Conservation (phyloP, 2,113 vertebrate species). For the Dolichotis patagonum region DNA sequence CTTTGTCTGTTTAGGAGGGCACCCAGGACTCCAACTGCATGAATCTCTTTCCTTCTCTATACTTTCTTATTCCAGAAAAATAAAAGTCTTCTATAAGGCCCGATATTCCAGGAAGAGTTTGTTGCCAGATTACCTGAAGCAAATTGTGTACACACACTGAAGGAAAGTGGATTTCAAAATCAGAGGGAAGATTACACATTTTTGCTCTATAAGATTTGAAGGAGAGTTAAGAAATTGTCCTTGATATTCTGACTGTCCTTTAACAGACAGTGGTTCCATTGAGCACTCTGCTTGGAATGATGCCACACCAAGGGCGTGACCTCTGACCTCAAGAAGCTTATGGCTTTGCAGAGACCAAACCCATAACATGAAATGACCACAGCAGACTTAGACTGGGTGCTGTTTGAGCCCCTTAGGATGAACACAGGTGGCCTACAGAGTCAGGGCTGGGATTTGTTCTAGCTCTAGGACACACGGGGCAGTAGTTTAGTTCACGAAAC, state of each 20-base stretch:
- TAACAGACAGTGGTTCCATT: not conserved
- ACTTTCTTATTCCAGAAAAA: not conserved
- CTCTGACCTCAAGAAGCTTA: not conserved
- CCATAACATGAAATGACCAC: not conserved
- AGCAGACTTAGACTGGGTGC: not conserved
- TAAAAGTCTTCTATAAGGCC: not conserved
- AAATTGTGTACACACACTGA: not conserved
- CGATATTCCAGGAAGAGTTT: not conserved
- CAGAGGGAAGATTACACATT: not conserved
- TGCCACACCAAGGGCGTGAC: not conserved
- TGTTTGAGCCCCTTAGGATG: not conserved
- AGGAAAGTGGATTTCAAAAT: conserved; percentile 5
- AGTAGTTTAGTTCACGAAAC: not conserved
- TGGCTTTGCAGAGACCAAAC: not conserved
- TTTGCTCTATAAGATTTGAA: not conserved
- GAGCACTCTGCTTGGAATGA: not conserved
- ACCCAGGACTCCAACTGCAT: not conserved
- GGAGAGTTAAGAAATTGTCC: not conserved
- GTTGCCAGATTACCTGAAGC: conserved; percentile 38
- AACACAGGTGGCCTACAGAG: not conserved
- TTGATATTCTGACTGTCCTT: not conserved
- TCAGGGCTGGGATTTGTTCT: not conserved
- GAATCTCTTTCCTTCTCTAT: not conserved
- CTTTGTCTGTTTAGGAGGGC: not conserved
- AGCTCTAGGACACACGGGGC: not conserved